phyloP scores from a whole-genome alignment of 1,140 invertebrate genomes.

The Drosophila asahinai region DNA sequence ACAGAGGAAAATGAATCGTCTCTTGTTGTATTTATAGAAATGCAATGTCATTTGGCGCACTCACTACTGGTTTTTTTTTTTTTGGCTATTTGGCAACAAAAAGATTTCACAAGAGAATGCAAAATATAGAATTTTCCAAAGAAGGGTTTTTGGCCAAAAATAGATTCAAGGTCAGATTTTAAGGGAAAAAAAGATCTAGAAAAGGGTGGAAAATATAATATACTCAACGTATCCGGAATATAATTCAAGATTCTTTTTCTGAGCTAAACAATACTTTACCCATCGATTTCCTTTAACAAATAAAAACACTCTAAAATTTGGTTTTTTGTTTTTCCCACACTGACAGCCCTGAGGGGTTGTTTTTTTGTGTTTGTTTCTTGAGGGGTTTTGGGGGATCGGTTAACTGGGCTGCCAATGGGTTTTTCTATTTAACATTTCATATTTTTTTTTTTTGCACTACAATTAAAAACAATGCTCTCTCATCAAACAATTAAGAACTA shows the following conservation, averaged over 20 bases:
- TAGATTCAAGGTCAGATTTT: not conserved
- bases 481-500: constrained; percentile 72
- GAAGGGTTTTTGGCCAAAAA: not conserved
- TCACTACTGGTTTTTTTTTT: not conserved
- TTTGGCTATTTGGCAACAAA: constrained; percentile 5
- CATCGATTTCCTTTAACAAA: not conserved
- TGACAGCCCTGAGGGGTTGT: constrained; percentile 18
- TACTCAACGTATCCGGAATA: too few species aligned
- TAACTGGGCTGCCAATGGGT: constrained; percentile 14
- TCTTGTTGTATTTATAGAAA: constrained; percentile 38
- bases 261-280: not conserved
- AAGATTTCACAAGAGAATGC: constrained; percentile 58
- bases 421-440: constrained; percentile 66
- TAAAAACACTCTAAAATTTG: not conserved
- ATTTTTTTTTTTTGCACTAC: constrained; percentile 50
- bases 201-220: not conserved
- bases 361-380: constrained; percentile 19
- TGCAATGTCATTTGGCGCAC: constrained; percentile 40
- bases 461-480: constrained; percentile 65
- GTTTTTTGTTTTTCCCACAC: constrained; percentile 26
- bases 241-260: not conserved
- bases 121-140: constrained; percentile 26
- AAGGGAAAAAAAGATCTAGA: not conserved
- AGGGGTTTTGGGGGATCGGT: constrained; percentile 3
- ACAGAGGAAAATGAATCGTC: constrained; percentile 49